Conservation (phyloP, 2,113 vertebrate genomes). For the Barnardius zonarius region DNA sequence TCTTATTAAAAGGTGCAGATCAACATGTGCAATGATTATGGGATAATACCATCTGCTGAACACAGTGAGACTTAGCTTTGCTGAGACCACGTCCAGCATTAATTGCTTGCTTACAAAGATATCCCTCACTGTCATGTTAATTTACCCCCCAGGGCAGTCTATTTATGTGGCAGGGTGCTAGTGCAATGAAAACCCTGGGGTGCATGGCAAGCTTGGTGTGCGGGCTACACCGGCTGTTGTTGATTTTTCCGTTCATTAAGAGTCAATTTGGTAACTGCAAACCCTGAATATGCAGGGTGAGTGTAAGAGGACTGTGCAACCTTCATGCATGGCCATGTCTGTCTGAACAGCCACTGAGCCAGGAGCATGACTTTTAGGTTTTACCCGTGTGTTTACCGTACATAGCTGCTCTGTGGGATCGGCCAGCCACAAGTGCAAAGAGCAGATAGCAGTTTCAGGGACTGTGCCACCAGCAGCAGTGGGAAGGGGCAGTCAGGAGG, state of each 20-base stretch:
- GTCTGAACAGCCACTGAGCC: accelerated
- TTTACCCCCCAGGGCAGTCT: not conserved
- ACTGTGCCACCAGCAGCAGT: not conserved
- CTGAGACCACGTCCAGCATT: not conserved
- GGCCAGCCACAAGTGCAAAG: accelerated
- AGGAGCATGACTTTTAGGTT: accelerated
- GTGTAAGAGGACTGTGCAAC: not conserved
- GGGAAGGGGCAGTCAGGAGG: not conserved
- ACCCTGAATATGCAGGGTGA: not conserved
- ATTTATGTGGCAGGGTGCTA: accelerated
- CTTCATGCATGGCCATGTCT: accelerated
- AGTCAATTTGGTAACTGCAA: not conserved
- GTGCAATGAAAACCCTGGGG: accelerated
- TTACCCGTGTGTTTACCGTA: accelerated
- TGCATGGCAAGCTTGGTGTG: accelerated
- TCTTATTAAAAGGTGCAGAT: not conserved
- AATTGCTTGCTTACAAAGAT: not conserved
- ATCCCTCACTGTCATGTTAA: accelerated
- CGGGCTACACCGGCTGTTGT: accelerated
- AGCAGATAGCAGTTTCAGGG: not conserved
- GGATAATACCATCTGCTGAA: not conserved
- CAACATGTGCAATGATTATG: not conserved
- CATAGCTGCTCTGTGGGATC: accelerated
- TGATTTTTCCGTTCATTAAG: not conserved
- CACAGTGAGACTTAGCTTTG: not conserved